A percentile compares a stretch with the other conserved stretches of the same genome.
Conservation (phyloP, 2,888 invertebrate species). For the Carterocephalus palaemon region DNA sequence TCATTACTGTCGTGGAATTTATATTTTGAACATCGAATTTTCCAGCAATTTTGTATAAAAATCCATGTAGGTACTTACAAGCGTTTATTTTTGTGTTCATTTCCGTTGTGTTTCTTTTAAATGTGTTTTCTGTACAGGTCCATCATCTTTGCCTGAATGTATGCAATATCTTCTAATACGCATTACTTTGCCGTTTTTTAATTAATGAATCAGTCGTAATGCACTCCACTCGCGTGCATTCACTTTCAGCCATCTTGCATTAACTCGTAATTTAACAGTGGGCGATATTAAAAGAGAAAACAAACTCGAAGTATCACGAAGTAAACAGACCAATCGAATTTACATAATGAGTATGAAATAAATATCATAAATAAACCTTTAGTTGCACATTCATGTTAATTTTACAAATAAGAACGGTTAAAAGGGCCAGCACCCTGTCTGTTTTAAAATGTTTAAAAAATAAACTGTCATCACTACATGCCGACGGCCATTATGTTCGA, state of each 20-base stretch:
- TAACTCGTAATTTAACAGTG: constrained; percentile 41
- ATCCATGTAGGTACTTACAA: too few relatives aligned
- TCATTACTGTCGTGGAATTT: too few relatives aligned
- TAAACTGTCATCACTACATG: constrained; percentile 24
- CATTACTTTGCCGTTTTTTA: constrained; percentile 19
- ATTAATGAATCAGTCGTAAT: constrained; percentile 33
- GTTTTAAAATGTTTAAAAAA: constrained; percentile 21
- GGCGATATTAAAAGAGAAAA: constrained; percentile 56
- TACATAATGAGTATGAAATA: constrained; percentile 32
- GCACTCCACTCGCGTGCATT: constrained; percentile 45
- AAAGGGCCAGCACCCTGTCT: constrained; percentile 10
- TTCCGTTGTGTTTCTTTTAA: too few relatives aligned
- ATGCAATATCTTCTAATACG: constrained; percentile 11
- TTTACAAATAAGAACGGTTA: constrained; percentile 21
- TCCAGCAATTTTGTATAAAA: too few relatives aligned
- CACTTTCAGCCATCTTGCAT: constrained; percentile 35
- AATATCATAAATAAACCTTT: constrained; percentile 27
- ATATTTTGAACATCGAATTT: too few relatives aligned
- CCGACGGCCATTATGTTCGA: constrained; percentile 7
- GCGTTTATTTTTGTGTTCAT: too few relatives aligned
- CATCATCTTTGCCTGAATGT: too few relatives aligned
- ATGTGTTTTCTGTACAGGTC: too few relatives aligned
- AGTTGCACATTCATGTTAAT: constrained; percentile 26
- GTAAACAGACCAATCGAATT: constrained; percentile 33
- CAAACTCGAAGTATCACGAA: constrained; percentile 32